Base-by-base conservation (phyloP, 2,888 invertebrate genomes). In the Elmis aenea region DNA sequence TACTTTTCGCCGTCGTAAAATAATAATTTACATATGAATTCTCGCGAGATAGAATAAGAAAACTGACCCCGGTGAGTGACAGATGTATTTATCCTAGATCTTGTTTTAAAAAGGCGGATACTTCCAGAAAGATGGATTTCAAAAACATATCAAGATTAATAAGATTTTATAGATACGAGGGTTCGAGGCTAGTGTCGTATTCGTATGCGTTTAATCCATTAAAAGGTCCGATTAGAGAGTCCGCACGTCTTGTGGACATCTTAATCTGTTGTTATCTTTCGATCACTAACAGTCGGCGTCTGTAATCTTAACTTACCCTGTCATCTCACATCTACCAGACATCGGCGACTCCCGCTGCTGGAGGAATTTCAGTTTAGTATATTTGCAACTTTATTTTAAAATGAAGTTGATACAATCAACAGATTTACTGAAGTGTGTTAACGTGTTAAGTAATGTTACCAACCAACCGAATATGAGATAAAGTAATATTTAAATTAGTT, bases 261-360 rank as follows among this genome's bases (percentile, higher is more conserved):
- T 53, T 54, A 56, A 56, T 56, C 52, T 42, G 33, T 33, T 51
- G 51, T 54, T 56, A 56, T 56, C 54, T 51, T 40, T 26, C 34
- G 51, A 52, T 56, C 52, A 48, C 33, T 36, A 37, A 33, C 43
- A 48, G 48, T 45, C 47, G 50, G 49, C 46, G 38, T 39, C 47
- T 54, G 47, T 54, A 53, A 56, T 54, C 52, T 54, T 49, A 43
- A 50, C 48, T 54, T 48, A 50, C 51, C 41, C 49, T 49, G 54
- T 50, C 54, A 41, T 43, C 39, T 52, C 45, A 33, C 36, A 51
- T 56, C 46, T 45, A 32, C 28, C 22, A n/a, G n/a, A n/a, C n/a
- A n/a, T n/a, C n/a, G n/a, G n/a, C n/a, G n/a, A n/a, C n/a, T n/a
- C n/a, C n/a, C n/a, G n/a, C n/a, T n/a, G n/a, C n/a, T n/a, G n/a